phyloP scores from a whole-genome alignment of 53 echinoderm and acorn worm species.

The Echinometra lucunter region DNA sequence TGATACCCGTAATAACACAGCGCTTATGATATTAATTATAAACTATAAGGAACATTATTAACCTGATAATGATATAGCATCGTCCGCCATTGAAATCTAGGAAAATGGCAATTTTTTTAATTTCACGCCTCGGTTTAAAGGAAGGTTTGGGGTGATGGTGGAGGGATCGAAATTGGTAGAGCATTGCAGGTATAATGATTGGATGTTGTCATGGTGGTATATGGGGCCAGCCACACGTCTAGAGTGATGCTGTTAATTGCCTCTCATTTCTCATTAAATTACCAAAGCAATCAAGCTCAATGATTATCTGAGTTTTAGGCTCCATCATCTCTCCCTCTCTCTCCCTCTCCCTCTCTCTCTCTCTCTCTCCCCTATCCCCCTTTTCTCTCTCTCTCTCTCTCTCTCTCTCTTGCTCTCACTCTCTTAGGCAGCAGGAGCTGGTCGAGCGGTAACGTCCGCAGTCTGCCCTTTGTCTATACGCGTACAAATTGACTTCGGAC shows the following conservation, averaged over 20 bases:
- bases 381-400: neutral
- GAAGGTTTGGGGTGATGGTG: neutral
- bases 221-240: conserved; percentile 16
- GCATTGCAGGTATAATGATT: conserved; percentile 36
- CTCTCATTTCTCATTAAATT: conserved; percentile 62
- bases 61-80: neutral
- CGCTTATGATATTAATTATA: conserved; percentile 13
- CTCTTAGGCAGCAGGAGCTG: too few species aligned
- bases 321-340: neutral
- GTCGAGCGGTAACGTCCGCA: too few species aligned
- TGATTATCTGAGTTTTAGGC: neutral
- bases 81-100: neutral
- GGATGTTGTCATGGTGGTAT: neutral
- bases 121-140: conserved; percentile 22
- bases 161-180: neutral
- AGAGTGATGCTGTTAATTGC: conserved; percentile 40
- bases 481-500: too few species aligned
- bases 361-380: neutral
- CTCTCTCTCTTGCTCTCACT: too few species aligned
- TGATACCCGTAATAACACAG: neutral
- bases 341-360: neutral
- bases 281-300: conserved; percentile 30
- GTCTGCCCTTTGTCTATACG: too few species aligned
- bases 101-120: conserved; percentile 37
- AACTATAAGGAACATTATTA: conserved; percentile 31